These are phyloP conservation scores for Danaus chrysippus DNA, from an alignment of 2,888 invertebrate species.

Conservation along the genomic window DNA sequence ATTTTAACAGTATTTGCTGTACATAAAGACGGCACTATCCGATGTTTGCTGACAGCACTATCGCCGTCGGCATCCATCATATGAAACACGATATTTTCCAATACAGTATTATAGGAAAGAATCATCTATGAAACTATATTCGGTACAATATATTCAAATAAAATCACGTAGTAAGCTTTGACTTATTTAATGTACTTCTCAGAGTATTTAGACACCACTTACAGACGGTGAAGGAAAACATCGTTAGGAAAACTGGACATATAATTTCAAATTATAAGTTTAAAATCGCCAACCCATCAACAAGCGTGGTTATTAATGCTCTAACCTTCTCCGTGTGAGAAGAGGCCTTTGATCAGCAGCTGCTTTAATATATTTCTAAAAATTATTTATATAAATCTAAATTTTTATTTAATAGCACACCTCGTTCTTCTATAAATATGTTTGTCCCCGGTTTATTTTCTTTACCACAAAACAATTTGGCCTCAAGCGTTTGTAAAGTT, in stretches of 20 bases:
- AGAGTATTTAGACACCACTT: too few species aligned
- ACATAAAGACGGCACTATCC: slow-evolving; percentile 21
- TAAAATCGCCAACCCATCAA: too few species aligned
- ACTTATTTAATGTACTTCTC: too few species aligned
- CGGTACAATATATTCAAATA: background rate
- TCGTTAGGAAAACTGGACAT: too few species aligned
- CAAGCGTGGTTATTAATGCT: too few species aligned
- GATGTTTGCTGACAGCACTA: slow-evolving; percentile 45
- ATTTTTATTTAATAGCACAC: background rate
- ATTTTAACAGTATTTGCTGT: slow-evolving; percentile 6
- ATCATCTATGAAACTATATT: slow-evolving; percentile 1
- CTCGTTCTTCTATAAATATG: background rate
- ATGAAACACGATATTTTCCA: slow-evolving; percentile 36
- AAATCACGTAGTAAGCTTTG: too few species aligned
- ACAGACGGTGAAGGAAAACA: too few species aligned
- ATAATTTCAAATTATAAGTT: too few species aligned
- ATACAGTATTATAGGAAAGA: slow-evolving; percentile 10
- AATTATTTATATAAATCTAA: background rate
- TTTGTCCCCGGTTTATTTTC: background rate
- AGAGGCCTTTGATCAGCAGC: too few species aligned
- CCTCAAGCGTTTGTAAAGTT: slow-evolving; percentile 22
- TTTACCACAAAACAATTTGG: slow-evolving; percentile 14
- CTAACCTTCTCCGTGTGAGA: too few species aligned
- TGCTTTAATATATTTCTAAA: background rate
- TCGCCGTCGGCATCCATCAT: slow-evolving; percentile 41